These are phyloP conservation scores for Hypotaenidia philippensis DNA, from an alignment of 2,797 vertebrate species.

Conservation along the genomic window DNA sequence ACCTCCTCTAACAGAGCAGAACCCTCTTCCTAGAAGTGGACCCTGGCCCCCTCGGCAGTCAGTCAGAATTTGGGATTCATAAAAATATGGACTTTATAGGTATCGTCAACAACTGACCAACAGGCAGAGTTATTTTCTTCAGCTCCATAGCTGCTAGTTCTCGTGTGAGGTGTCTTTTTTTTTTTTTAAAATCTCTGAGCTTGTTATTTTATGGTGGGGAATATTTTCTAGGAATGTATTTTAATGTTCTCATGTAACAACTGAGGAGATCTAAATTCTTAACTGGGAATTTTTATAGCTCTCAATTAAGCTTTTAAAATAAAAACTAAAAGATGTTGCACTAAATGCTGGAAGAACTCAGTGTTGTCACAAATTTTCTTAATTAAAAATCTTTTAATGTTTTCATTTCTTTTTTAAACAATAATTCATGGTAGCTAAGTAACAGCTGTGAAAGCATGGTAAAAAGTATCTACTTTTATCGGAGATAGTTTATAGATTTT, in stretches of 20 bases:
- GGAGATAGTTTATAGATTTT: not conserved
- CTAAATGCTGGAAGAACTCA: slow-evolving; percentile 15
- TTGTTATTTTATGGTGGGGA: not conserved
- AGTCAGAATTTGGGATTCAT: not conserved
- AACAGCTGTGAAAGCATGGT: slow-evolving; percentile 11
- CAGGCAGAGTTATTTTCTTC: not conserved
- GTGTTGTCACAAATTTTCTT: slow-evolving; percentile 33
- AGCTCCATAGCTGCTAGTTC: not conserved
- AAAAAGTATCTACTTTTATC: not conserved
- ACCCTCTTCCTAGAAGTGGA: not conserved
- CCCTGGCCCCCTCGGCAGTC: not conserved
- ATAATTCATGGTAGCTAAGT: slow-evolving; percentile 24
- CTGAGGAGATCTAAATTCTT: slow-evolving; percentile 32
- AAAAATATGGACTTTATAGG: not conserved
- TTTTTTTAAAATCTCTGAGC: not conserved
- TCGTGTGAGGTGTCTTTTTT: not conserved
- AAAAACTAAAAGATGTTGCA: slow-evolving; percentile 22
- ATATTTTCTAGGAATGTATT: slow-evolving; percentile 1
- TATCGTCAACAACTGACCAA: not conserved
- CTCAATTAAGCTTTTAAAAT: slow-evolving; percentile 48
- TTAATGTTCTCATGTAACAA: not conserved
- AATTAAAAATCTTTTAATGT: slow-evolving; percentile 58
- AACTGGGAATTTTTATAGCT: slow-evolving; percentile 47
- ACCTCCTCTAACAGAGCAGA: not conserved
- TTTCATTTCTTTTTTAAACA: not conserved